These are phyloP conservation scores for Drosophila diplacantha DNA, from an alignment of 2,888 invertebrate genomes.

Conservation along the genomic window DNA sequence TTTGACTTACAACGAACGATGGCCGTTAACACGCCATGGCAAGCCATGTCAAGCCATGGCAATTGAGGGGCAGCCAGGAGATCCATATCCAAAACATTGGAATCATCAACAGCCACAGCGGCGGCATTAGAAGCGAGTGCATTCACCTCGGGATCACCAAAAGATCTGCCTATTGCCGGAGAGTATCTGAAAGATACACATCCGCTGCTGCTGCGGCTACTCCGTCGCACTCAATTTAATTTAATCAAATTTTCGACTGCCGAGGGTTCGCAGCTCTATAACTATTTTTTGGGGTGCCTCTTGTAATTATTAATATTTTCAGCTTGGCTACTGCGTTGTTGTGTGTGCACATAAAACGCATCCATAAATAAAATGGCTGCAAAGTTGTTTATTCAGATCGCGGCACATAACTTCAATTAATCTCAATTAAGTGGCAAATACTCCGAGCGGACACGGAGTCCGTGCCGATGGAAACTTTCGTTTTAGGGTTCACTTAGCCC, in stretches of 20 bases:
- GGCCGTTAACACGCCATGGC: slow-evolving; percentile 54
- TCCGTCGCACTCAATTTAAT: slow-evolving; percentile 69
- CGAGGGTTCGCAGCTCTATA: slow-evolving; percentile 37
- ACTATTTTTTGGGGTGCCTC: slow-evolving; percentile 63
- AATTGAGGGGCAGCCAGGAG: slow-evolving; percentile 52
- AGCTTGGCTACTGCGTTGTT: slow-evolving; percentile 3
- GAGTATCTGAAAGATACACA: slow-evolving; percentile 34
- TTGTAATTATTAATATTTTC: slow-evolving; percentile 64
- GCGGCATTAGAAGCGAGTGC: slow-evolving; percentile 48
- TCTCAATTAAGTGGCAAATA: slow-evolving; percentile 71
- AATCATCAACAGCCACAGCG: slow-evolving; percentile 2
- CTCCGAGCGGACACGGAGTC: slow-evolving; percentile 16
- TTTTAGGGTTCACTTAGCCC: slow-evolving; percentile 51
- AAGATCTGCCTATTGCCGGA: slow-evolving; percentile 13
- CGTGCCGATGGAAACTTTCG: slow-evolving; percentile 38
- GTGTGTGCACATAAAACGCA: slow-evolving; percentile 67
- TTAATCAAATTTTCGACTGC: slow-evolving; percentile 58
- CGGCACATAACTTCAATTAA: slow-evolving; percentile 67
- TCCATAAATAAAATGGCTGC: slow-evolving; percentile 63
- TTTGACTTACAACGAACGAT: slow-evolving; percentile 64
- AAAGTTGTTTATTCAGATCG: slow-evolving; percentile 65
- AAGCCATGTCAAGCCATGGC: slow-evolving; percentile 36
- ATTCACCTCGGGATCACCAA: slow-evolving; percentile 57
- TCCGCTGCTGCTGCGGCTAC: slow-evolving; percentile 35
- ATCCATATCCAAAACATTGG: slow-evolving; percentile 37